Base-by-base conservation (phyloP, 2,797 vertebrate genomes). In the Coilia nasus region DNA sequence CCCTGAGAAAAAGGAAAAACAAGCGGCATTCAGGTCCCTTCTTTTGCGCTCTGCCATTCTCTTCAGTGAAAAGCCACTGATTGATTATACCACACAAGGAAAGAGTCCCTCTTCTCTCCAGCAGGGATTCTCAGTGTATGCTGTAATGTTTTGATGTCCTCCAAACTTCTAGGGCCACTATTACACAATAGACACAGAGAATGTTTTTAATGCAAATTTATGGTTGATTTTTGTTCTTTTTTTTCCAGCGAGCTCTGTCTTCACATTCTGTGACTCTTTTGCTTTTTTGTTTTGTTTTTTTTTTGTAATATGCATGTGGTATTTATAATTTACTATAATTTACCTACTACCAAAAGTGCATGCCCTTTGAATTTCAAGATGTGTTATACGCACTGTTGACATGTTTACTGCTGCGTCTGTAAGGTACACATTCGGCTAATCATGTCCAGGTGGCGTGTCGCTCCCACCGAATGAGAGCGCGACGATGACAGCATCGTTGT, bases 141-240 rank as follows among this genome's bases (percentile, higher is more conserved):
- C 94, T 88, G 92, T 92, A 82, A 94, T 93, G 92, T 90, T 90
- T 92, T 86, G 82, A 87, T 85, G 85, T 83, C 87, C 85, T 82
- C 87, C 9, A 44, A 78, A 78, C 71, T 35, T 2, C 15, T 78
- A 17, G 41, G 19, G 41, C 19, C 71, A 44, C 71, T 44, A 78
- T 31, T 10, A 44, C 31, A 78, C 19, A 41, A 41, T 21, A 35
- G 7, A 44, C 6, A 21, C 17, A 21, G 31, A 15, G 28, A 28
- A 31, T 31, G 28, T 71, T 41, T 7, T 75, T 41, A 59, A 59
- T 44, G 71, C 71, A 12, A 12, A 31, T 10, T 14, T 71, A 28
- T 17, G 19, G 60, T 62, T 62, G 3, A 31, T 10, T 14, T 71
- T 14, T 17, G 19, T 21, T 62, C 23, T 23, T 62, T 31, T 67